Percentiles rank a stretch among this genome's conserved stretches.
These are phyloP conservation scores for Lagopus leucura DNA, from an alignment of 2,113 vertebrate genomes.

Conservation along the genomic window DNA sequence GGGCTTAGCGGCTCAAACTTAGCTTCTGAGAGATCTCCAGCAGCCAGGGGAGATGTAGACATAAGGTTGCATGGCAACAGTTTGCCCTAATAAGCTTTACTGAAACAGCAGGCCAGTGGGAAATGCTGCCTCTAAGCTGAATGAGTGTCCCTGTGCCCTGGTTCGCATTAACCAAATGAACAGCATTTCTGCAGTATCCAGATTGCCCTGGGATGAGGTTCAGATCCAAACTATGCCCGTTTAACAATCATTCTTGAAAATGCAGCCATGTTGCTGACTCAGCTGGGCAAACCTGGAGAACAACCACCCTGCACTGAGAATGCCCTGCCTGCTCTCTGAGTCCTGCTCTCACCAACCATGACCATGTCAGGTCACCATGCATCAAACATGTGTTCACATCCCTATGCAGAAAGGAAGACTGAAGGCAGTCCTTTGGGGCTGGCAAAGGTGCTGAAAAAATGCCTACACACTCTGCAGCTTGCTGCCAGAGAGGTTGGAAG, in stretches of 20 bases:
- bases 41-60: background rate
- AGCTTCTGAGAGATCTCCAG: background rate
- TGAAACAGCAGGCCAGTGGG: background rate
- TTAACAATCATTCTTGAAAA: background rate
- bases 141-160: fast-evolving
- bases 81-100: background rate
- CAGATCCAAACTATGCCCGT: background rate
- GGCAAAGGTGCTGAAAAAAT: background rate
- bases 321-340: background rate
- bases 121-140: background rate
- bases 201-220: background rate
- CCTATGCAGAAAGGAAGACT: background rate
- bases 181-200: background rate
- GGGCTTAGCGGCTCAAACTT: background rate
- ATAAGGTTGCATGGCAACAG: background rate
- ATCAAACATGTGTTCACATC: fast-evolving
- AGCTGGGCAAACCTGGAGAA: background rate
- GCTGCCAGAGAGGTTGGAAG: background rate
- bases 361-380: background rate
- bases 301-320: background rate
- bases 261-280: background rate
- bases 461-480: background rate
- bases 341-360: background rate
- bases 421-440: background rate
- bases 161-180: background rate